Conservation (phyloP, 2,888 invertebrate genomes). For the Tenthredo livida region DNA sequence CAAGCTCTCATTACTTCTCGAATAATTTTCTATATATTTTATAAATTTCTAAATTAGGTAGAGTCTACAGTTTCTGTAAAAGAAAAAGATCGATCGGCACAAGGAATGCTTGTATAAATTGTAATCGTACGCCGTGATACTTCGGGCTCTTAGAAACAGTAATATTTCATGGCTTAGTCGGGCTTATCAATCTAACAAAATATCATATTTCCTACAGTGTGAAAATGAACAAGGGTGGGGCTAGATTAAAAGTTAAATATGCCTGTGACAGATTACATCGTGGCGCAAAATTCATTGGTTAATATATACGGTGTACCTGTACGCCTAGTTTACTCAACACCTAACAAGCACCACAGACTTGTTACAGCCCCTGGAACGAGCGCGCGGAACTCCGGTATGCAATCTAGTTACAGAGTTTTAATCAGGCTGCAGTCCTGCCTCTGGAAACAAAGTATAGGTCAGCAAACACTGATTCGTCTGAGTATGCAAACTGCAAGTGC, state of each 20-base stretch:
- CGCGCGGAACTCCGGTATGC: slow-evolving; percentile 15
- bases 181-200: slow-evolving; percentile 13
- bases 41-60: background rate
- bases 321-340: slow-evolving; percentile 25
- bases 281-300: slow-evolving; percentile 15
- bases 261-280: slow-evolving; percentile 43
- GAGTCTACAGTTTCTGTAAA: background rate
- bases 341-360: slow-evolving; percentile 32
- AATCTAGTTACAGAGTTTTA: slow-evolving; percentile 49
- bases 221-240: slow-evolving; percentile 4
- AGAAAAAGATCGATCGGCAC: background rate
- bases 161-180: slow-evolving; percentile 28
- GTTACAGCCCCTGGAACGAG: background rate
- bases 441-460: slow-evolving; percentile 38
- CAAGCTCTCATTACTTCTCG: background rate
- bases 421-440: slow-evolving; percentile 30
- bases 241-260: slow-evolving; percentile 41
- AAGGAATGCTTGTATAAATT: background rate
- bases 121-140: background rate
- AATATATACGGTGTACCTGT: background rate
- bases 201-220: slow-evolving; percentile 26
- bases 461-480: slow-evolving; percentile 26
- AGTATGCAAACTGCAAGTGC: slow-evolving; percentile 5
- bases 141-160: slow-evolving; percentile 26
- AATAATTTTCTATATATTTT: background rate